A percentile compares a stretch with the other conserved stretches of the same genome.
These are phyloP conservation scores for Mystacornis crossleyi DNA, from an alignment of 2,113 vertebrate species.

Conservation along the genomic window DNA sequence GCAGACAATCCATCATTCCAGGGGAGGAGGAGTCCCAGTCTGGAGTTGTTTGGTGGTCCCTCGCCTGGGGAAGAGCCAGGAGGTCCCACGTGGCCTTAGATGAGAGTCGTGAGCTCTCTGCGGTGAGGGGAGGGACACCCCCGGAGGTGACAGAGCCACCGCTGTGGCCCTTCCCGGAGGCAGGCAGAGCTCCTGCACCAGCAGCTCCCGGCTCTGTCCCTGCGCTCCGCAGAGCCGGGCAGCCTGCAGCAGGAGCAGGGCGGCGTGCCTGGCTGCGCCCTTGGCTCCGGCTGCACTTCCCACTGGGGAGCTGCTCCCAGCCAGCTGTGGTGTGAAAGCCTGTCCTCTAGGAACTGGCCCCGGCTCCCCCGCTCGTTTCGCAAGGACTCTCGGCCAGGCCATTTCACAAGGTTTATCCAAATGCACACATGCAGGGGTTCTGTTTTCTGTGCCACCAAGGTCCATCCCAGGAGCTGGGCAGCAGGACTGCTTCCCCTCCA, in stretches of 20 bases:
- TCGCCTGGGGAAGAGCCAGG: neutral
- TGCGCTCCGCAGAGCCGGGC: rapidly evolving
- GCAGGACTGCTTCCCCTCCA: neutral
- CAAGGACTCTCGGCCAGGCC: neutral
- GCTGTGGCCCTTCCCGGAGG: neutral
- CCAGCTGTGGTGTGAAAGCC: constrained; percentile 40
- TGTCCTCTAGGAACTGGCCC: constrained; percentile 63
- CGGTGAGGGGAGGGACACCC: neutral
- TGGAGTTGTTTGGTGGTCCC: neutral
- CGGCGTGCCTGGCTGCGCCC: neutral
- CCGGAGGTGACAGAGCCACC: neutral
- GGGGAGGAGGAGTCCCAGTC: neutral
- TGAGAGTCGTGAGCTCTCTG: neutral
- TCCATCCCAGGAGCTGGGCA: neutral
- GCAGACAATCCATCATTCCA: neutral
- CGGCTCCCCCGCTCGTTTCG: neutral
- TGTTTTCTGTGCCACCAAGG: neutral
- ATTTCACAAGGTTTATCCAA: neutral
- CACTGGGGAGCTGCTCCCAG: neutral
- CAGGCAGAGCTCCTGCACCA: neutral
- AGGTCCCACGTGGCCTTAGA: neutral
- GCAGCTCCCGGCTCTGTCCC: neutral
- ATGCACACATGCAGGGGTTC: neutral
- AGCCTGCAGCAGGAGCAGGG: neutral
- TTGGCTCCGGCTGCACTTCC: neutral